Evolutionary conservation across 1,140 invertebrate genomes (phyloP).

Genomic region (Brachionus asplanchnoidis): DNA sequence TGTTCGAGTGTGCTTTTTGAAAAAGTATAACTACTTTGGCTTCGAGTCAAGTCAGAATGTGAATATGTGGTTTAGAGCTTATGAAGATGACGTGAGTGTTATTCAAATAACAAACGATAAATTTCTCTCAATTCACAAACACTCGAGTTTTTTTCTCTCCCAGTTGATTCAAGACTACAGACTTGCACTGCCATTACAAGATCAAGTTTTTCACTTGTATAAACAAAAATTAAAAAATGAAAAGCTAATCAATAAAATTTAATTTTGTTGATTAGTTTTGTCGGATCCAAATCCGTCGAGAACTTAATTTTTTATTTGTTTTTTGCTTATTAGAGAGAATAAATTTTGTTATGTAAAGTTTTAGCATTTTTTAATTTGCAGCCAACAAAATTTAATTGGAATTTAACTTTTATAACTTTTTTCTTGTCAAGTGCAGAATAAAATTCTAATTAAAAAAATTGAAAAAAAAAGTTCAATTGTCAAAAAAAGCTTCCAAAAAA

Average conservation of each 20-base stretch:
- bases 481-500: no score
- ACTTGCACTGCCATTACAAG: neutral
- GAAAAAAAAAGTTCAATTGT: no score
- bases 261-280: neutral
- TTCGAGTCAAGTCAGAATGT: conserved; percentile 9
- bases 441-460: no score
- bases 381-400: no score
- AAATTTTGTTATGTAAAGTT: no score
- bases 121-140: conserved; percentile 23
- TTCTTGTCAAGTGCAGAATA: no score
- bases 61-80: conserved; percentile 28
- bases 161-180: conserved; percentile 20
- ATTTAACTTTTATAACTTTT: no score
- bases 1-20: neutral
- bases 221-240: conserved; percentile 18
- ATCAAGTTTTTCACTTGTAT: conserved; percentile 20
- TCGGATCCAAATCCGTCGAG: neutral
- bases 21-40: conserved; percentile 29
- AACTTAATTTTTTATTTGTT: neutral
- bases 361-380: no score
- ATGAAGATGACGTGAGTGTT: neutral
- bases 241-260: conserved; percentile 26
- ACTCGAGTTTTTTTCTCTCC: conserved; percentile 14
- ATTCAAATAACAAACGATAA: conserved; percentile 15
- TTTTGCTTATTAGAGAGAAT: neutral